These are phyloP conservation scores for Hofmannophila pseudospretella DNA, from an alignment of 2,888 invertebrate genomes.

Conservation along the genomic window DNA sequence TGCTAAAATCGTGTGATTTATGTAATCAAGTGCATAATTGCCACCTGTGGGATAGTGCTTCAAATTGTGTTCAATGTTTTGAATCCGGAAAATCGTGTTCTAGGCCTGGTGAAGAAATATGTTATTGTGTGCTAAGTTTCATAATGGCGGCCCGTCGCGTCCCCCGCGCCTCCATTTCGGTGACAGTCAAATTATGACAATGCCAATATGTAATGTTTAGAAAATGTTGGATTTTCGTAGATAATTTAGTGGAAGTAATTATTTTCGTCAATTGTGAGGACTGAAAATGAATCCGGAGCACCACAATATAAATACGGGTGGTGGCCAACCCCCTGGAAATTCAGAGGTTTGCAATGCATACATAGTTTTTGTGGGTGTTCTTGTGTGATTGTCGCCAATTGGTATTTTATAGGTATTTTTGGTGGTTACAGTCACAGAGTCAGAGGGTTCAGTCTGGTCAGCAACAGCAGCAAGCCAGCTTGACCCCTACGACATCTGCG, in stretches of 20 bases:
- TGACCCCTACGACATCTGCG: slow-evolving; percentile 76
- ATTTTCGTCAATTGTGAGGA: slow-evolving; percentile 33
- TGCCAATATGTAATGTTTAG: slow-evolving; percentile 67
- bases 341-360: slow-evolving; percentile 75
- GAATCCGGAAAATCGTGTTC: slow-evolving; percentile 18
- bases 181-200: slow-evolving; percentile 80
- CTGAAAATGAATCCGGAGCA: slow-evolving; percentile 73
- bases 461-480: slow-evolving; percentile 36
- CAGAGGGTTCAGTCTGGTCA: slow-evolving; percentile 53
- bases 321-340: slow-evolving; percentile 75
- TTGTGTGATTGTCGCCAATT: slow-evolving; percentile 27
- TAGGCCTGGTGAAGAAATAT: slow-evolving; percentile 44
- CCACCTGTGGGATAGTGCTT: slow-evolving; percentile 10
- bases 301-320: slow-evolving; percentile 78
- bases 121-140: slow-evolving; percentile 76
- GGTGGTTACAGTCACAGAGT: slow-evolving; percentile 54
- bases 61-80: slow-evolving; percentile 12
- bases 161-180: slow-evolving; percentile 81
- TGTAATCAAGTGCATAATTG: slow-evolving; percentile 15
- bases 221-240: slow-evolving; percentile 63
- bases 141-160: slow-evolving; percentile 83
- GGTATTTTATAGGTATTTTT: slow-evolving; percentile 32
- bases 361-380: slow-evolving; percentile 33
- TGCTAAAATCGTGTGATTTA: slow-evolving; percentile 22
- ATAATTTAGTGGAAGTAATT: slow-evolving; percentile 44